Evolutionary conservation across 2,888 invertebrate genomes (phyloP), one percentile per base, ranked within the genome.

Genomic region (Mythimna ferrago): DNA sequence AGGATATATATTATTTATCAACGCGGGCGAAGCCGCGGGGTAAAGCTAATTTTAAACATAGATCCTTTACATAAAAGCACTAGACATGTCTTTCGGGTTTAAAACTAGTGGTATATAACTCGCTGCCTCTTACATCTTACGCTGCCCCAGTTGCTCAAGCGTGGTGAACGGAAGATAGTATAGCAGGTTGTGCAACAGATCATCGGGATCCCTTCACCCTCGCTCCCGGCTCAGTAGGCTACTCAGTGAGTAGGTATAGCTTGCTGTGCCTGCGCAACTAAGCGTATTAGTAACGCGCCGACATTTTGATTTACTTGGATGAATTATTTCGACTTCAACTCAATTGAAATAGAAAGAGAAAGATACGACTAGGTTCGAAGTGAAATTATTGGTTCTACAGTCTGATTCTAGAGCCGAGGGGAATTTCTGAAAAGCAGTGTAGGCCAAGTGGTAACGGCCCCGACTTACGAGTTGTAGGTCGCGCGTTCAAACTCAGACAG

Each of bases 81-180:
- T 26, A 26, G 26, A 26, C 26, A 26, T 26, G 2, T 26, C 1
- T 26, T 26, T 26, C 26, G 26, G 26, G 26, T 26, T 26, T 26
- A 26, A 26, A 26, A 26, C 26, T 26, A 26, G 26, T 26, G 26
- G 26, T 26, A 2, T 26, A 26, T 26, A 26, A 26, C 26, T 2
- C 87, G 88, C 87, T 80, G 7, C 6, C 64, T 80, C 87, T 76
- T 81, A 10, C 84, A 66, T 19, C 82, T 88, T 84, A 61, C 14
- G 60, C 81, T 83, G 41, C 19, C 53, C 41, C 57, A 78, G 76
- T 92, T 92, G 88, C 92, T 90, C 89, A 91, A 92, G 90, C 91
- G 81, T 82, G 89, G 92, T 91, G 93, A 93, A 87, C 92, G 94
- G 92, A 92, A 89, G 90, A 90, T 78, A 79, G 86, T 76, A 75